Evolutionary conservation across 2,888 invertebrate genomes (phyloP).

Genomic region (Stenodema calcarata): DNA sequence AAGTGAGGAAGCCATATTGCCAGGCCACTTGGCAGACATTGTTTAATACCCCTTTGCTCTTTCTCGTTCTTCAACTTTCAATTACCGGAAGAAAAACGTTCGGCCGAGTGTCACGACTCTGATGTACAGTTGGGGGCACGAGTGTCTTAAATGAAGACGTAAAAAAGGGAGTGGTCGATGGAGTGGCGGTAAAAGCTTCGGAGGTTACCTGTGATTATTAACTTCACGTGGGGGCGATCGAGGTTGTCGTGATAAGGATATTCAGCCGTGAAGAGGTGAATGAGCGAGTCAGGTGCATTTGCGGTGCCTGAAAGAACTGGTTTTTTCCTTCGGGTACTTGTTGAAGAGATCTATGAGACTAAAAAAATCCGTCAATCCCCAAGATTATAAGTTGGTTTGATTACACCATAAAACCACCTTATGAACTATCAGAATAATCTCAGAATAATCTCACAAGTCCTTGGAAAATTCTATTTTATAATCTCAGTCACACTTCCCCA

Average conservation of each 20-base stretch:
- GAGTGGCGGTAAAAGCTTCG: neutral
- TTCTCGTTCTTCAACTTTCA: neutral
- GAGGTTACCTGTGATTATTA: neutral
- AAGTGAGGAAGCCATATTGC: too few relatives aligned
- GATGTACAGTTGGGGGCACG: neutral
- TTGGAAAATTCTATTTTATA: too few relatives aligned
- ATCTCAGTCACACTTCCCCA: too few relatives aligned
- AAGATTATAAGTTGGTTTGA: too few relatives aligned
- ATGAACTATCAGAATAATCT: too few relatives aligned
- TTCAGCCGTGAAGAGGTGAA: neutral
- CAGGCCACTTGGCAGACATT: neutral
- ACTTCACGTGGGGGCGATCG: neutral
- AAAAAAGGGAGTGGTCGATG: slow-evolving; percentile 6
- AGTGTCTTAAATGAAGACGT: neutral
- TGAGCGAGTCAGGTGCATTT: neutral
- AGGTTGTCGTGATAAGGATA: neutral
- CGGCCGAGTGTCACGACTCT: neutral
- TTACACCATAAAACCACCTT: too few relatives aligned
- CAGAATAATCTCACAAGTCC: too few relatives aligned
- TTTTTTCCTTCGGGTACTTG: too few relatives aligned
- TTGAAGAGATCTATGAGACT: too few relatives aligned
- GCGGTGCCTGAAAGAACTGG: neutral
- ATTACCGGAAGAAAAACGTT: neutral
- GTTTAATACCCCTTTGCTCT: neutral
- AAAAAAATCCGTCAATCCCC: too few relatives aligned